Percentiles rank a stretch among this genome's conserved stretches.
Conservation (phyloP, 1,140 invertebrate species). For the Achatina immaculata region DNA sequence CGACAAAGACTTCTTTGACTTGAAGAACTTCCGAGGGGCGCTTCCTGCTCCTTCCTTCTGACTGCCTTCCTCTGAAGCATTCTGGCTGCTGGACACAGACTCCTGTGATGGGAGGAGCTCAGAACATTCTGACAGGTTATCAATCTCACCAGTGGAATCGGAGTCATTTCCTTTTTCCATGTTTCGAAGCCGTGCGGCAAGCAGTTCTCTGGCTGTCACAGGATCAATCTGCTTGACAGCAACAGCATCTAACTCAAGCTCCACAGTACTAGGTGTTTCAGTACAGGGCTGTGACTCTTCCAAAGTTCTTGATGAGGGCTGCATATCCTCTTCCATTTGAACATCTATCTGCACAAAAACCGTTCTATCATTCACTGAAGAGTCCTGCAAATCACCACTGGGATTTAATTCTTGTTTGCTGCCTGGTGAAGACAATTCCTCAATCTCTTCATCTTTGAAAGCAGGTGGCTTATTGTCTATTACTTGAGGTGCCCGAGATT, state of each 20-base stretch:
- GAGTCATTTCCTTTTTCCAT: constrained; percentile 22
- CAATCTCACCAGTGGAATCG: constrained; percentile 39
- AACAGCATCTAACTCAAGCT: background rate
- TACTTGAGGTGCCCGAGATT: constrained; percentile 41
- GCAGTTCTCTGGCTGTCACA: constrained; percentile 14
- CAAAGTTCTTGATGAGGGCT: background rate
- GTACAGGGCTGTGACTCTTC: background rate
- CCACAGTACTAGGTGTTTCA: background rate
- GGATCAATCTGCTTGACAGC: background rate
- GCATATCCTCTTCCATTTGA: background rate
- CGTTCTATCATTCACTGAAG: background rate
- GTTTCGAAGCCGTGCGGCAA: constrained; percentile 8
- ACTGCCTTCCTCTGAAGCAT: constrained; percentile 38
- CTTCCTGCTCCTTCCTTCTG: constrained; percentile 39
- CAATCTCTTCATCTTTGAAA: constrained; percentile 19
- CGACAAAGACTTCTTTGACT: constrained; percentile 51
- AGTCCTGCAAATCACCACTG: constrained; percentile 6
- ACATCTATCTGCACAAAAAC: background rate
- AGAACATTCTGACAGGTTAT: constrained; percentile 46
- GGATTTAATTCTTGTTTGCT: background rate
- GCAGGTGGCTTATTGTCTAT: constrained; percentile 27
- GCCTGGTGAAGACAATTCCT: background rate
- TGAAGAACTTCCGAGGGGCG: constrained; percentile 51
- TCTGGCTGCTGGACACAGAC: constrained; percentile 35
- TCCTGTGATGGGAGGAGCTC: constrained; percentile 44